Evolutionary conservation across 92 coral and sea anemone species (phyloP).

Genomic region (Metridium senile): DNA sequence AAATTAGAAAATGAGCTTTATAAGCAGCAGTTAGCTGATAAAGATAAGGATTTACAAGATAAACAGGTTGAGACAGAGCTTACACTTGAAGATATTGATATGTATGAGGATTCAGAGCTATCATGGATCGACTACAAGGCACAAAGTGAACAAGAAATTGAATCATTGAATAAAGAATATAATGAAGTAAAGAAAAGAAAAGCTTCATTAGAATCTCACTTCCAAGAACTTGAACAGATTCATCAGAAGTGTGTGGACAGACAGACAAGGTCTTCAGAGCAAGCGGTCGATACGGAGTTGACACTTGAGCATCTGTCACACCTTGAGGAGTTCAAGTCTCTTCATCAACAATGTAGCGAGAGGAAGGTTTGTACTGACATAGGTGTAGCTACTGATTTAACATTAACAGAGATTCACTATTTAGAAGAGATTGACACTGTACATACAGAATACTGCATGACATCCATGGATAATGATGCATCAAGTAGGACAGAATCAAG

Average conservation of each 20-base stretch:
- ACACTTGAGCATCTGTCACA: conserved; percentile 49
- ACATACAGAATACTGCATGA: conserved; percentile 50
- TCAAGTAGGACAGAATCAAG: conserved; percentile 17
- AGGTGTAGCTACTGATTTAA: conserved; percentile 55
- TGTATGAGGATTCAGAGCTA: conserved; percentile 34
- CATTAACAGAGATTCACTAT: conserved; percentile 54
- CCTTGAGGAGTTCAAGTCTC: conserved; percentile 44
- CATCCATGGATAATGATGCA: conserved; percentile 9
- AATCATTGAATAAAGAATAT: not conserved
- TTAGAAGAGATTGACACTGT: conserved; percentile 63
- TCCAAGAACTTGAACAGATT: conserved; percentile 48
- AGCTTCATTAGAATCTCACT: conserved; percentile 28
- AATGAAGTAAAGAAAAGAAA: not conserved
- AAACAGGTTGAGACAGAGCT: conserved; percentile 26
- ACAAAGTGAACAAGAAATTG: conserved; percentile 1
- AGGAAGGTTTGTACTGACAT: not conserved
- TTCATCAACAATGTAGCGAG: not conserved
- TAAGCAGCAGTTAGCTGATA: not conserved
- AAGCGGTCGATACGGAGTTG: conserved; percentile 44
- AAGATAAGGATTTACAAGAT: not conserved
- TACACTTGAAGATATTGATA: conserved; percentile 15
- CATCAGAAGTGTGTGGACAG: conserved; percentile 36
- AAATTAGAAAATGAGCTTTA: not conserved
- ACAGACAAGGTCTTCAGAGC: not conserved
- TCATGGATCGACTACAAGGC: conserved; percentile 34